Evolutionary conservation across 1,140 invertebrate species (phyloP).

Genomic region (Helicoverpa armigera): DNA sequence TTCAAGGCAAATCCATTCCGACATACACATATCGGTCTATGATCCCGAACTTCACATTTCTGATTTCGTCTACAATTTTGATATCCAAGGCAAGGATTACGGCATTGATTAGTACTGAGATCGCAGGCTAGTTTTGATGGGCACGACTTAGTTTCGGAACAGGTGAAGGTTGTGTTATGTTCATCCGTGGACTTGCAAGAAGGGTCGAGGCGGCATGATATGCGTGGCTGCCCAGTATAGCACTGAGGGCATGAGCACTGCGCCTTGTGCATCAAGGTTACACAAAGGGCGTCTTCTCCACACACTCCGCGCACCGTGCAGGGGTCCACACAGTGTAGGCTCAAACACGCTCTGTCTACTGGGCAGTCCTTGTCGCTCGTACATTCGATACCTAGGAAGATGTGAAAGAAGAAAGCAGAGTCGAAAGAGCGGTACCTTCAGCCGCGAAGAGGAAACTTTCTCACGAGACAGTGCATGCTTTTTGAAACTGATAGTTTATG

Average conservation of each 20-base stretch:
- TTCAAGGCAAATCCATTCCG: slow-evolving; percentile 95
- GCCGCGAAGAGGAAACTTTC: slow-evolving; percentile 91
- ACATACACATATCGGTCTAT: slow-evolving; percentile 95
- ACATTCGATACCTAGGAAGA: slow-evolving; percentile 95
- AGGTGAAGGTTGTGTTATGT: slow-evolving; percentile 85
- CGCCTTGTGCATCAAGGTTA: slow-evolving; percentile 93
- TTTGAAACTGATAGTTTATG: slow-evolving; percentile 87
- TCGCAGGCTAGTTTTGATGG: slow-evolving; percentile 92
- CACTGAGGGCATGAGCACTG: slow-evolving; percentile 95
- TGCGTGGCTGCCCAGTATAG: slow-evolving; percentile 92
- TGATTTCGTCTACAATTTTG: slow-evolving; percentile 92
- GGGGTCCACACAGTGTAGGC: slow-evolving; percentile 94
- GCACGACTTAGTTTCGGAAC: slow-evolving; percentile 91
- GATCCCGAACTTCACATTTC: slow-evolving; percentile 95
- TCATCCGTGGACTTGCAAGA: slow-evolving; percentile 88
- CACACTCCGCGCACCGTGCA: slow-evolving; percentile 95
- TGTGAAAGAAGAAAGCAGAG: slow-evolving; percentile 91
- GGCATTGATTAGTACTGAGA: slow-evolving; percentile 89
- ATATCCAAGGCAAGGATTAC: slow-evolving; percentile 91
- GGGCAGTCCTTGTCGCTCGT: slow-evolving; percentile 96
- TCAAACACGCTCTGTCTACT: slow-evolving; percentile 96
- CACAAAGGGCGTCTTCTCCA: slow-evolving; percentile 95
- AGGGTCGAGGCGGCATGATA: slow-evolving; percentile 92
- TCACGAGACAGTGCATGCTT: slow-evolving; percentile 92
- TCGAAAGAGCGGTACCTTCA: slow-evolving; percentile 90